Conservation (phyloP, 2,113 vertebrate species). For the Psilopsiagon aymara region DNA sequence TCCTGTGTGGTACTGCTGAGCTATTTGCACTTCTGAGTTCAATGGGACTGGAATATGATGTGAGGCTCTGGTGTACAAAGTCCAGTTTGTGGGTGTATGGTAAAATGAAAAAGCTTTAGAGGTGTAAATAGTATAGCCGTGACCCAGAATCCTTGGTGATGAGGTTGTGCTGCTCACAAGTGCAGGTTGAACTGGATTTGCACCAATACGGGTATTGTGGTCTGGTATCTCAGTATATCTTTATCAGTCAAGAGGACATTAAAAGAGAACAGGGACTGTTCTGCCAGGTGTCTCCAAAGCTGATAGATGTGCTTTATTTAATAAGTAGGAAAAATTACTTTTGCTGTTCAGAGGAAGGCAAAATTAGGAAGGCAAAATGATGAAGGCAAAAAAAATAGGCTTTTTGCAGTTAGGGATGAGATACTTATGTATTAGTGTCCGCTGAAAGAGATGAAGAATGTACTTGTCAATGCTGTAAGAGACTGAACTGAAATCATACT, state of each 20-base stretch:
- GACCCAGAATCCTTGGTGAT: not conserved
- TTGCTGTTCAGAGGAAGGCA: not conserved
- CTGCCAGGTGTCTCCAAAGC: not conserved
- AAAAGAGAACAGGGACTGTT: not conserved
- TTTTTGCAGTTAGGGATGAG: not conserved
- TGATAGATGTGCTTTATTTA: not conserved
- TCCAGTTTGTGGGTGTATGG: not conserved
- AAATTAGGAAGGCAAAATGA: not conserved
- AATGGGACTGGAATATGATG: not conserved
- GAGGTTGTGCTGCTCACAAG: not conserved
- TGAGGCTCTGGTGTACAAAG: accelerated
- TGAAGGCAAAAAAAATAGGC: not conserved
- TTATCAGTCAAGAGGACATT: not conserved
- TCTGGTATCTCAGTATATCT: not conserved
- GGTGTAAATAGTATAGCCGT: accelerated
- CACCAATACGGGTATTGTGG: not conserved
- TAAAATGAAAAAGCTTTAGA: not conserved
- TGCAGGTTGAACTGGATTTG: not conserved
- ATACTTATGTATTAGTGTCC: not conserved
- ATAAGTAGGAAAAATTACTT: not conserved
- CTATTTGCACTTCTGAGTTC: not conserved
- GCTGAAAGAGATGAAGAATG: not conserved
- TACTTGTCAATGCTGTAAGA: not conserved
- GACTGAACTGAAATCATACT: not conserved
- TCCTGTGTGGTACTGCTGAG: not conserved